A percentile compares a stretch with the other conserved stretches of the same genome.
These are phyloP conservation scores for Caretta caretta DNA, from an alignment of 2,113 vertebrate species.

Conservation along the genomic window DNA sequence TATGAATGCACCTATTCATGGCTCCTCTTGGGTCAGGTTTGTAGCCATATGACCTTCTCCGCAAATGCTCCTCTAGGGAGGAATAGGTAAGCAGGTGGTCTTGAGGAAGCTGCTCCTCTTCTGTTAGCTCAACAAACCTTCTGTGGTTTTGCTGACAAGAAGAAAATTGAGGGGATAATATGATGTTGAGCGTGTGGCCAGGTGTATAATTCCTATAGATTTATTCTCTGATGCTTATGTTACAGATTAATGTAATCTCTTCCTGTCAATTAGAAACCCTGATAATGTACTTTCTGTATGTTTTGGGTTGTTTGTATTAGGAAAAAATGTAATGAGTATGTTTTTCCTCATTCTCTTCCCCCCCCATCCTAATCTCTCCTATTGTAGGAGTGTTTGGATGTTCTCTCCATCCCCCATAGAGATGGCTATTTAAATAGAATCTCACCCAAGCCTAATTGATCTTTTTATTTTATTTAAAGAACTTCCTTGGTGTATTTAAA, in stretches of 20 bases:
- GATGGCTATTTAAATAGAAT: neutral
- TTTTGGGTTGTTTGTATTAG: neutral
- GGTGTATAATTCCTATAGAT: neutral
- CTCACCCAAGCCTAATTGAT: neutral
- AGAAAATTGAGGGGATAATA: neutral
- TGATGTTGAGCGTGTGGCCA: neutral
- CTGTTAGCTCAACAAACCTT: slow-evolving; percentile 1
- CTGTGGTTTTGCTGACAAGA: slow-evolving; percentile 10
- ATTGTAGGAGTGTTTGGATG: neutral
- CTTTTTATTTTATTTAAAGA: neutral
- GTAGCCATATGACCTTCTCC: neutral
- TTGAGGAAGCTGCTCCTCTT: slow-evolving; percentile 8
- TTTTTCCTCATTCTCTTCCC: neutral
- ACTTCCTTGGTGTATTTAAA: neutral
- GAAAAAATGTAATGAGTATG: neutral
- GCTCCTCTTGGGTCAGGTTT: neutral
- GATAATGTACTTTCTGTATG: too few relatives aligned
- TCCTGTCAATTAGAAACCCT: too few relatives aligned
- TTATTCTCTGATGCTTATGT: neutral
- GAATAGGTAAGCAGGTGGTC: neutral
- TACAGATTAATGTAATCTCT: neutral
- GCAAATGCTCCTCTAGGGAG: neutral
- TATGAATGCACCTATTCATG: neutral
- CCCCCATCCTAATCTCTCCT: neutral
- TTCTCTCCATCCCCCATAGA: neutral